Evolutionary conservation across 2,113 vertebrate genomes (phyloP), one percentile per base, ranked within the genome.

Genomic region (Zosterops japonicus): DNA sequence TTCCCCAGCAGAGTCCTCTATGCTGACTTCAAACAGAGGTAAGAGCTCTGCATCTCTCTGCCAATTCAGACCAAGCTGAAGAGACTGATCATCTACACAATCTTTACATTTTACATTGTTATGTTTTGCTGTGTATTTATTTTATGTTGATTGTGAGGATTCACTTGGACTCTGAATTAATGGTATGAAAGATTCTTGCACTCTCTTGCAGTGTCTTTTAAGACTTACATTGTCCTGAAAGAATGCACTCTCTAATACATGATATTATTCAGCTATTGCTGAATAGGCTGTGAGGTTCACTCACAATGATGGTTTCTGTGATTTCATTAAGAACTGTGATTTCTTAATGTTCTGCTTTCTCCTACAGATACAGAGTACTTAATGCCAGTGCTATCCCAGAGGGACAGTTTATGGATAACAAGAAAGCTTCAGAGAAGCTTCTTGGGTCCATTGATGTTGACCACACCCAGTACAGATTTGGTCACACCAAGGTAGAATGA

Each of bases 401-500:
- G 1, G 96, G 96, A 3, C 96, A 96, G 50, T 96, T 96, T 63
- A 96, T 96, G 41, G 96, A 96, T 2, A 96, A 90, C 71, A 96
- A 96, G 91, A 99, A 99, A 80, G 98, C 98, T 69, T 98, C 99
- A 36, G 72, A 76, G 44, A 76, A 76, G 72, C 72, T 76, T 19
- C 72, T 76, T 60, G 72, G 27, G 12, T 76, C 72, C 27, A 76
- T 76, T 49, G 72, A 76, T 59, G 72, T 76, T 31, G 72, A 76
- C n/a, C 72, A 76, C 16, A 76, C 72, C 5, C 72, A 76, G n/a
- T 76, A 76, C 72, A 76, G 56, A 76, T 76, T 76, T 39, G 72
- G 72, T 49, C 72, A 76, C 56, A 76, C 72, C 44, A 76, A 76
- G 72, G 72, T 77, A 77, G 28, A 77, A 61, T 20, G 22, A 50